Conservation (phyloP, 2,797 vertebrate genomes). For the Merluccius polli region DNA sequence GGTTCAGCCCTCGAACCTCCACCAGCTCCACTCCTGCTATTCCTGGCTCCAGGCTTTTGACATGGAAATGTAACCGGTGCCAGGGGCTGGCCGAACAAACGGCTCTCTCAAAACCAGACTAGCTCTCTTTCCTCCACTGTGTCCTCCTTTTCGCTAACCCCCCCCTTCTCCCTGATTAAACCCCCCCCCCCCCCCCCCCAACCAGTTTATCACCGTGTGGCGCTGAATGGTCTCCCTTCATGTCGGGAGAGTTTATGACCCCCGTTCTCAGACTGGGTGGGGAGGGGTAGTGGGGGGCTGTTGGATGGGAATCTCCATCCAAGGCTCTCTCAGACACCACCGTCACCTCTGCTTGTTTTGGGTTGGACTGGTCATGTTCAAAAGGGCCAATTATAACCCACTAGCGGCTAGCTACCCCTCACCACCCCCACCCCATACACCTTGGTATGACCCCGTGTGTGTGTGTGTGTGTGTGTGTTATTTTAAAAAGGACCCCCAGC, state of each 20-base stretch:
- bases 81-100: constrained; percentile 65
- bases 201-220: constrained; percentile 60
- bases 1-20: constrained; percentile 26
- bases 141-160: constrained; percentile 38
- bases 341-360: constrained; percentile 54
- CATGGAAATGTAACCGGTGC: constrained; percentile 70
- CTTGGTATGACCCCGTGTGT: constrained; percentile 4
- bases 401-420: constrained; percentile 20
- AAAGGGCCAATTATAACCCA: constrained; percentile 44
- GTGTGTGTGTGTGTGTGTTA: constrained; percentile 28
- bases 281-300: constrained; percentile 12
- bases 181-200: constrained; percentile 35
- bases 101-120: constrained; percentile 64
- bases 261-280: constrained; percentile 55
- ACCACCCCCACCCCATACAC: constrained; percentile 9
- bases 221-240: constrained; percentile 72
- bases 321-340: constrained; percentile 61
- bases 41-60: constrained; percentile 60
- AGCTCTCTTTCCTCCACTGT: constrained; percentile 35
- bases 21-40: constrained; percentile 51
- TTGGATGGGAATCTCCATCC: constrained; percentile 71
- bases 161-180: constrained; percentile 23
- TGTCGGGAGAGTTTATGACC: constrained; percentile 66
- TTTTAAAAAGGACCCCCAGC: constrained; percentile 43
- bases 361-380: constrained; percentile 32